phyloP scores from a whole-genome alignment of 2,113 vertebrate species.

The Brienomyrus brachyistius region DNA sequence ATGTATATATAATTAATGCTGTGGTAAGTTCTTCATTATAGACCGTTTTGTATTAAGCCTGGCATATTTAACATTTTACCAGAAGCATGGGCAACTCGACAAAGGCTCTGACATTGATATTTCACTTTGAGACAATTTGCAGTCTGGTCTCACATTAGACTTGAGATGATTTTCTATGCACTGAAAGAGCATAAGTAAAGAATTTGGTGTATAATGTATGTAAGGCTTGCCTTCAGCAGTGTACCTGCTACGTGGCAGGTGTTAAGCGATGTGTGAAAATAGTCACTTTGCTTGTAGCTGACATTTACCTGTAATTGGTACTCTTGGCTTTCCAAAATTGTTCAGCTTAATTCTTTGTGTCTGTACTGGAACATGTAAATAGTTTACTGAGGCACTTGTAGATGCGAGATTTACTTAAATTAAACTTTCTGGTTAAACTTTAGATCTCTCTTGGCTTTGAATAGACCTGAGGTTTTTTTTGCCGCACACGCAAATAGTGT shows the following conservation, averaged over 20 bases:
- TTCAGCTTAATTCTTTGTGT: not conserved
- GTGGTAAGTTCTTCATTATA: not conserved
- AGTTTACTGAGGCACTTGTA: not conserved
- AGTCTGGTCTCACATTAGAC: not conserved
- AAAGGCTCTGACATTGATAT: not conserved
- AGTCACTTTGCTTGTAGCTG: not conserved
- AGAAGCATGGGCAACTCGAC: not conserved
- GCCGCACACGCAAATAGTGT: not conserved
- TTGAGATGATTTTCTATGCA: not conserved
- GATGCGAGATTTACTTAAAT: not conserved
- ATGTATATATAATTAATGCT: conserved; percentile 17
- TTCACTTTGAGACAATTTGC: not conserved
- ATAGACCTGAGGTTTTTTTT: not conserved
- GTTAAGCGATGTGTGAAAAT: not conserved
- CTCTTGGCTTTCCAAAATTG: not conserved
- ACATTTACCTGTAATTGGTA: not conserved
- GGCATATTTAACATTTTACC: not conserved
- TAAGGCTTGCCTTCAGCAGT: not conserved
- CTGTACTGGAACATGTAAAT: not conserved
- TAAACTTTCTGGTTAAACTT: conserved; percentile 1
- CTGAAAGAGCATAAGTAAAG: not conserved
- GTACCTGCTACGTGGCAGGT: not conserved
- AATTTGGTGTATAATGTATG: not conserved
- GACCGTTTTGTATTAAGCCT: not conserved
- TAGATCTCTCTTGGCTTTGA: not conserved